These are phyloP conservation scores for Mythimna loreyi DNA, from an alignment of 2,888 invertebrate species.

Conservation along the genomic window DNA sequence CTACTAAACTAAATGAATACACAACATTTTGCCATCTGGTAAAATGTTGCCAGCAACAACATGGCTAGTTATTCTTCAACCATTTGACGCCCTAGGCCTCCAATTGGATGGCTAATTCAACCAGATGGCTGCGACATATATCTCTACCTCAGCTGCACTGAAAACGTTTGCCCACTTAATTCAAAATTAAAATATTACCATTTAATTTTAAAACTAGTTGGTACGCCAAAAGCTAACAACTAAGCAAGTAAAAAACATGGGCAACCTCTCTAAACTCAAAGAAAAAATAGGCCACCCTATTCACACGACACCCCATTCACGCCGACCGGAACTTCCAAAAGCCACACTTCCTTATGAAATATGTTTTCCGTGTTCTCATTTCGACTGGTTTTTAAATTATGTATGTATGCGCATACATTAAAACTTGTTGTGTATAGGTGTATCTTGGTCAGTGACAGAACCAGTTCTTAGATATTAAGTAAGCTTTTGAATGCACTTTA, in stretches of 20 bases:
- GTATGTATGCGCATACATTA: slow-evolving; percentile 7
- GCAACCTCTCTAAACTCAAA: background rate
- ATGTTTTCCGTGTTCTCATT: slow-evolving; percentile 31
- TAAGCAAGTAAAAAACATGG: background rate
- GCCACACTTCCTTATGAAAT: slow-evolving; percentile 23
- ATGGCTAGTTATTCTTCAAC: too few species aligned
- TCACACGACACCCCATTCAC: slow-evolving; percentile 33
- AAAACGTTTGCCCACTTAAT: too few species aligned
- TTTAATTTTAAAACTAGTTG: too few species aligned
- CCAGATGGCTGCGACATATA: too few species aligned
- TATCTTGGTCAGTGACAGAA: slow-evolving; percentile 29
- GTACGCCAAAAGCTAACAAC: background rate
- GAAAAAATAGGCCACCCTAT: slow-evolving; percentile 38
- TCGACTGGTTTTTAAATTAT: slow-evolving; percentile 37
- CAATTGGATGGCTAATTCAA: too few species aligned
- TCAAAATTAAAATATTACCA: too few species aligned
- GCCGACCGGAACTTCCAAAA: slow-evolving; percentile 30
- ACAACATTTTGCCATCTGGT: too few species aligned
- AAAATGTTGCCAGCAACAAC: too few species aligned
- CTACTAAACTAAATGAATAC: too few species aligned
- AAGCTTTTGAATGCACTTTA: slow-evolving; percentile 1
- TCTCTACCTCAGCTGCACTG: too few species aligned
- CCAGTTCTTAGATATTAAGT: slow-evolving; percentile 27
- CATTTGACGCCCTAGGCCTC: too few species aligned
- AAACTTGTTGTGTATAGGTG: slow-evolving; percentile 14